phyloP scores from a whole-genome alignment of 2,113 vertebrate species.

The Erythrocebus patas region DNA sequence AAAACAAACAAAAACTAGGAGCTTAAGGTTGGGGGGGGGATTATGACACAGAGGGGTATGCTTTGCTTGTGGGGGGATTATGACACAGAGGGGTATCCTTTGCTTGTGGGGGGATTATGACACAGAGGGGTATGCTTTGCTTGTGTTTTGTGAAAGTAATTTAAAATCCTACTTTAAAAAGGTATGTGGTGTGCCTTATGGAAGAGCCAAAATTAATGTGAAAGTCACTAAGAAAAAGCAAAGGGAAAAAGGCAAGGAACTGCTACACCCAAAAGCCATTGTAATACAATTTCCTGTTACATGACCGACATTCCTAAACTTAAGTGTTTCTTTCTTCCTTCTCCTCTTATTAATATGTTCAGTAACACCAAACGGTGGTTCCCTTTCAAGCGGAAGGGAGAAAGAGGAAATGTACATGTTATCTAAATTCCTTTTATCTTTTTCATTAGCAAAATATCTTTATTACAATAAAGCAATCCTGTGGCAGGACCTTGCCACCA shows the following conservation, averaged over 20 bases:
- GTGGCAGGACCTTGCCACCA: background rate
- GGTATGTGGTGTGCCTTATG: background rate
- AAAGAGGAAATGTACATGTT: background rate
- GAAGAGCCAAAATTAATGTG: background rate
- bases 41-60: background rate
- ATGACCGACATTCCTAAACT: constrained; percentile 71
- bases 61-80: background rate
- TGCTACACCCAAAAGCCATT: constrained; percentile 89
- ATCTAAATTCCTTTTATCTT: background rate
- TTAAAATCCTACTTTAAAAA: constrained; percentile 25
- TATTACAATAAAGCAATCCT: background rate
- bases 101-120: background rate
- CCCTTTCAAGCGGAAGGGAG: background rate
- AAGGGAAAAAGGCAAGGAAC: constrained; percentile 78
- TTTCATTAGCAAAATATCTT: constrained; percentile 20
- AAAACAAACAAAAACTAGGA: background rate
- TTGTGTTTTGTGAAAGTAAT: background rate
- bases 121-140: background rate
- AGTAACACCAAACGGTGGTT: constrained; percentile 27
- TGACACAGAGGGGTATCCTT: background rate
- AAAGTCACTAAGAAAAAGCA: background rate
- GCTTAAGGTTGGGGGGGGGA: background rate
- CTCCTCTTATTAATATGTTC: constrained; percentile 27
- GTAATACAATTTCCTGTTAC: constrained; percentile 88
- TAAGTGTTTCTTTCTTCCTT: constrained; percentile 62